Evolutionary conservation across 2,113 vertebrate species (phyloP).

Genomic region (Lycaon pictus): DNA sequence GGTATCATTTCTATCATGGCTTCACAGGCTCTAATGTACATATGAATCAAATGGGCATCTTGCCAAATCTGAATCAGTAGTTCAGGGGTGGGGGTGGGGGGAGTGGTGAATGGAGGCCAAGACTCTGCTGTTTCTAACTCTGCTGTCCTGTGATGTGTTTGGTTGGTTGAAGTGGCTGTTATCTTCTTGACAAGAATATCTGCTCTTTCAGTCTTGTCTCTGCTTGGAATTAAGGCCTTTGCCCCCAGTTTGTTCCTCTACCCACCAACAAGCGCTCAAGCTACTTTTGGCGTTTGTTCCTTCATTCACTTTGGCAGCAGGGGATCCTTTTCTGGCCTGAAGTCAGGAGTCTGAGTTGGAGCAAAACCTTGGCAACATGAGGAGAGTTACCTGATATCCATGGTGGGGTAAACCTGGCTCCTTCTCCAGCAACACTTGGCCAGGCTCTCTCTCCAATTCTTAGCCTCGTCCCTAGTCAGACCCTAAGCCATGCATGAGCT

Average conservation of each 20-base stretch:
- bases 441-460: background rate
- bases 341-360: background rate
- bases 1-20: background rate
- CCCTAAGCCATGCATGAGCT: too few species aligned
- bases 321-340: background rate
- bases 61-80: background rate
- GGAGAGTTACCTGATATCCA: background rate
- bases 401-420: background rate
- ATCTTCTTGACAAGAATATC: background rate
- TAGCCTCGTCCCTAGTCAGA: background rate
- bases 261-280: background rate
- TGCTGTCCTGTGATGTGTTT: background rate
- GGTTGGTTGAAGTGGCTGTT: background rate
- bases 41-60: background rate
- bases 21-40: background rate
- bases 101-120: background rate
- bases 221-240: background rate
- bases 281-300: background rate
- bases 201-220: slow-evolving; percentile 15
- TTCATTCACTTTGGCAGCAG: background rate
- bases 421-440: background rate
- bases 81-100: background rate
- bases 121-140: background rate
- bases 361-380: background rate
- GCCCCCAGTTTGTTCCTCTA: background rate